Conservation (phyloP, 2,888 invertebrate genomes). For the Apocheima hispidaria region DNA sequence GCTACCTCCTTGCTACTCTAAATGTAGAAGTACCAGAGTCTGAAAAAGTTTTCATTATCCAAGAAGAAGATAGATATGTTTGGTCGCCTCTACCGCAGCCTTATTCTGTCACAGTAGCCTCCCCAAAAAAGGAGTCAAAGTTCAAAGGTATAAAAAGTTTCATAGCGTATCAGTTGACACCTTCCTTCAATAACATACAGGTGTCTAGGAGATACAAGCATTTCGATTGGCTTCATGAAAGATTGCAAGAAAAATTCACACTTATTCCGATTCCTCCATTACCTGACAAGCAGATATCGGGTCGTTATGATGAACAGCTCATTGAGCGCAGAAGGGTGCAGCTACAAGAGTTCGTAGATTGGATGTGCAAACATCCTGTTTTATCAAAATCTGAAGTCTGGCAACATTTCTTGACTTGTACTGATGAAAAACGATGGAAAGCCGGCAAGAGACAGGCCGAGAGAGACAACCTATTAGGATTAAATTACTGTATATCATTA, state of each 20-base stretch:
- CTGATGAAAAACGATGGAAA: conserved; percentile 99
- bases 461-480: conserved; percentile 95
- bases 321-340: conserved; percentile 97
- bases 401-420: conserved; percentile 98
- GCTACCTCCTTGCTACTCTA: conserved; percentile 93
- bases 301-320: conserved; percentile 98
- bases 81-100: conserved; percentile 92
- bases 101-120: conserved; percentile 95
- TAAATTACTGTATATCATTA: conserved; percentile 96
- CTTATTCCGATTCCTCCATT: conserved; percentile 98
- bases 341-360: conserved; percentile 98
- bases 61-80: conserved; percentile 89
- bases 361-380: conserved; percentile 98
- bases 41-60: conserved; percentile 90
- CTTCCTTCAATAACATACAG: conserved; percentile 97
- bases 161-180: conserved; percentile 98
- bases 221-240: conserved; percentile 99
- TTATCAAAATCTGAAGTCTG: conserved; percentile 96
- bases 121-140: conserved; percentile 99
- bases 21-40: conserved; percentile 89
- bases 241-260: conserved; percentile 97
- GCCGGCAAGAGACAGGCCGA: conserved; percentile 98
- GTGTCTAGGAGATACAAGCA: conserved; percentile 98
- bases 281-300: conserved; percentile 99
- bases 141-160: conserved; percentile 98